Evolutionary conservation across 2,113 vertebrate species (phyloP), one percentile per base, ranked within the genome.

Genomic region (Corythornis vintsioides): DNA sequence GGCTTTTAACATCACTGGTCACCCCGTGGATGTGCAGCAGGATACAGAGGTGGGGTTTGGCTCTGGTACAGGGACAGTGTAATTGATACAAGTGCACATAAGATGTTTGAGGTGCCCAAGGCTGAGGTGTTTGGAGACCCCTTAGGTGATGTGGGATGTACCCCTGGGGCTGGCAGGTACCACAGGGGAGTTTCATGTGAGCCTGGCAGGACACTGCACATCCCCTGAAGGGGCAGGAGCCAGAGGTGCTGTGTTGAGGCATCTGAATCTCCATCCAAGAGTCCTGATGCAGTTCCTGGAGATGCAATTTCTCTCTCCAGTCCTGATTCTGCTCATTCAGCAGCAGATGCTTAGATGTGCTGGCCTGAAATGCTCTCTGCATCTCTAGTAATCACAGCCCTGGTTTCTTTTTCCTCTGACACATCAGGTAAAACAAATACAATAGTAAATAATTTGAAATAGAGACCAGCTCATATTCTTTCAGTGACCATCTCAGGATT

Each of bases 221-320:
- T 59, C 40, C 31, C 45, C 40, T 50, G 5, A 22, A 70, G 7
- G 15, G 19, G 19, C 40, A 20, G 10, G 26, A 50, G 31, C 6
- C 14, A 4, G 6, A 43, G 6, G 4, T 20, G 9, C 26, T 60
- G 10, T 26, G 4, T 69, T 64, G 3, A 33, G 59, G 40, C 31
- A 40, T 10, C 22, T 45, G 12, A 38, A 48, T 45, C 4, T 15
- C 29, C 1, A 1, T 8, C 0, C 21, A 6, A 53, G n/a, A 17
- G 7, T 63, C 9, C 21, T 74, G 25, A 19, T 60, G 25, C 53
- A 50, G 10, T 55, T 31, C 5, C 59, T 82, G 71, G 40, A 66
- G 47, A 13, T 29, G 59, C 18, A 21, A 1, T 64, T 81, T 31
- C 9, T 75, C 7, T 1, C 56, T 35, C 35, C 26, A 59, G 5